Evolutionary conservation across 2,888 invertebrate genomes (phyloP), one percentile per base, ranked within the genome.

Genomic region (Pachliopta kotzebuea): DNA sequence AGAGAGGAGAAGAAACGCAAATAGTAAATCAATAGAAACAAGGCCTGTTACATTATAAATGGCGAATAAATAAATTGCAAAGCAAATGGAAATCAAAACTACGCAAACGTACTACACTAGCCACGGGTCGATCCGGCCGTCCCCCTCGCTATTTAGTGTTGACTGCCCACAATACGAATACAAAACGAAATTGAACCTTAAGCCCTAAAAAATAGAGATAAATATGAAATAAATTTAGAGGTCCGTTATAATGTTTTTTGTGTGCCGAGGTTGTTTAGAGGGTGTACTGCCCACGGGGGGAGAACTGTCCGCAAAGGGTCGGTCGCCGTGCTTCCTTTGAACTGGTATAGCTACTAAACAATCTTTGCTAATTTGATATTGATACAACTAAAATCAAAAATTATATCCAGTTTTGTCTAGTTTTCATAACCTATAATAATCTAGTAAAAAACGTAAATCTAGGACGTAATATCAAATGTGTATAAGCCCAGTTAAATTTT

Each of bases 231-330:
- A 71, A 26, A 24, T 18, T 53, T 37, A 55, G n/a, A 37, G 52
- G 77, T 79, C 68, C 71, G 80, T 80, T 88, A 78, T 73, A 77
- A 79, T 85, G 86, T 87, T 88, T 84, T 88, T 85, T 82, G 81
- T 74, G 78, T 72, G 72, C 70, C 70, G 69, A 74, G 77, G 82
- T 80, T 81, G 79, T 81, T 81, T 83, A 78, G 83, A 83, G 88
- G 91, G 89, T 85, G 89, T 79, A 88, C 90, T 91, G 90, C 90
- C 90, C 90, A 90, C 84, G 80, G 81, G 84, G 89, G 90, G 89
- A 80, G 88, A 78, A 88, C 88, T 88, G 90, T 78, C 90, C 91
- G 89, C 88, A 90, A 86, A 89, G 90, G 90, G 86, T 86, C 84
- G 81, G 81, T 80, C 78, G 85, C 76, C 76, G 76, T 83, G 90